Percentiles rank a stretch among this genome's conserved stretches.
Conservation (phyloP, 2,797 vertebrate species). For the Hydrophis major region DNA sequence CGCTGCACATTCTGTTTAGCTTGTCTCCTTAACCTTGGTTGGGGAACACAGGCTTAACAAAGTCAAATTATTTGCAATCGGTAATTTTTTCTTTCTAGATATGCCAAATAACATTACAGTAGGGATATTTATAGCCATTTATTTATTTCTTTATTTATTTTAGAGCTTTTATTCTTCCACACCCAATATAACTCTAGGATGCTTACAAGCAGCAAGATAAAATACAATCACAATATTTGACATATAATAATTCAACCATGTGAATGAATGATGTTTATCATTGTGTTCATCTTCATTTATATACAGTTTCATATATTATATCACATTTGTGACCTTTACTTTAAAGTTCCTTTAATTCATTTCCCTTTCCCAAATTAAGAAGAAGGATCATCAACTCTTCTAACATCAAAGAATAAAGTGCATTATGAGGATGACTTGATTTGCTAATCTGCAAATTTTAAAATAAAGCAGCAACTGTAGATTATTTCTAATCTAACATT, state of each 20-base stretch:
- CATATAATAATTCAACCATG: not conserved
- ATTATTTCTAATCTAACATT: slow-evolving; percentile 6
- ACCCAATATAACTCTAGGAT: not conserved
- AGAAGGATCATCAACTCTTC: not conserved
- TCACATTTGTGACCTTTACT: not conserved
- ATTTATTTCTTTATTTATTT: not conserved
- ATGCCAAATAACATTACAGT: not conserved
- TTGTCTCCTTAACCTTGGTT: too few species aligned
- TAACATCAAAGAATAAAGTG: not conserved
- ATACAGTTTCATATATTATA: not conserved
- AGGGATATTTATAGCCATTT: not conserved
- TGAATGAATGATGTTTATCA: not conserved
- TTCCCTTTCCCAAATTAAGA: not conserved
- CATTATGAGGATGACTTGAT: not conserved
- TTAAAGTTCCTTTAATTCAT: not conserved
- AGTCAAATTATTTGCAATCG: not conserved
- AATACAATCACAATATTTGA: not conserved
- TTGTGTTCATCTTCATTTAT: not conserved
- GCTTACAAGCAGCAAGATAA: not conserved
- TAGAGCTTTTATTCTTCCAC: not conserved
- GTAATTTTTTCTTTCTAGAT: not conserved
- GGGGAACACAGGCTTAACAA: too few species aligned
- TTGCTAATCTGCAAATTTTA: not conserved
- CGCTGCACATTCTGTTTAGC: too few species aligned
- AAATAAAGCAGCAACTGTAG: slow-evolving; percentile 22